phyloP scores from a whole-genome alignment of 2,797 vertebrate species.

The Myripristis murdjan region DNA sequence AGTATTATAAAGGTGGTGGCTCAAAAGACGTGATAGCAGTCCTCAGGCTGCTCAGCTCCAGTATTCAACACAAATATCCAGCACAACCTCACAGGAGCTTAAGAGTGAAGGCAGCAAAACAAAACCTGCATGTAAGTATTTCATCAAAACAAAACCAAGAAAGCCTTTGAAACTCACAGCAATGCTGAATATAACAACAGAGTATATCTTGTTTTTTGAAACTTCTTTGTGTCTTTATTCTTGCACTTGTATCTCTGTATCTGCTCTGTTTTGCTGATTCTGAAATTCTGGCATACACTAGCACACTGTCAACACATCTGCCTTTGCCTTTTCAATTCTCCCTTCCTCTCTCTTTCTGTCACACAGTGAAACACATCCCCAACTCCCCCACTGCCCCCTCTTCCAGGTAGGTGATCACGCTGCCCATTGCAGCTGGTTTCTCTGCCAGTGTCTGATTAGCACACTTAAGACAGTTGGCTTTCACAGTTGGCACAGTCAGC shows the following conservation, averaged over 20 bases:
- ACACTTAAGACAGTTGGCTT: constrained; percentile 38
- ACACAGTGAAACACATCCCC: neutral
- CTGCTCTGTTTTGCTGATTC: constrained; percentile 1
- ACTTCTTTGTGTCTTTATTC: constrained; percentile 15
- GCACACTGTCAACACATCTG: neutral
- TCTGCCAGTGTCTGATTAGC: constrained; percentile 30
- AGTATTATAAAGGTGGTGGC: neutral
- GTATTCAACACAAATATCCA: constrained; percentile 1
- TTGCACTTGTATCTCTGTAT: constrained; percentile 9
- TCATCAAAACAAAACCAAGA: constrained; percentile 11
- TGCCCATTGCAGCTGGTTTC: constrained; percentile 33
- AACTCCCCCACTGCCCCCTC: neutral
- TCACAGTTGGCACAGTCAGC: constrained; percentile 56
- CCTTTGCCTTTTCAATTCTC: neutral
- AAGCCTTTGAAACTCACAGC: constrained; percentile 5
- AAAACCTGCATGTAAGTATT: constrained; percentile 14
- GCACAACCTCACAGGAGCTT: neutral
- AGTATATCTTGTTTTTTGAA: neutral
- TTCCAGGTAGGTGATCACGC: constrained; percentile 14
- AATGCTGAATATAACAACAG: neutral
- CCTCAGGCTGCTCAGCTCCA: constrained; percentile 3
- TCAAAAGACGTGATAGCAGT: constrained; percentile 21
- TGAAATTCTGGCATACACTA: neutral
- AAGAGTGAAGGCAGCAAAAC: constrained; percentile 11
- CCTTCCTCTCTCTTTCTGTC: neutral